Percentiles rank a stretch among this genome's conserved stretches.
These are phyloP conservation scores for Hyles euphorbiae DNA, from an alignment of 1,140 invertebrate species.

Conservation along the genomic window DNA sequence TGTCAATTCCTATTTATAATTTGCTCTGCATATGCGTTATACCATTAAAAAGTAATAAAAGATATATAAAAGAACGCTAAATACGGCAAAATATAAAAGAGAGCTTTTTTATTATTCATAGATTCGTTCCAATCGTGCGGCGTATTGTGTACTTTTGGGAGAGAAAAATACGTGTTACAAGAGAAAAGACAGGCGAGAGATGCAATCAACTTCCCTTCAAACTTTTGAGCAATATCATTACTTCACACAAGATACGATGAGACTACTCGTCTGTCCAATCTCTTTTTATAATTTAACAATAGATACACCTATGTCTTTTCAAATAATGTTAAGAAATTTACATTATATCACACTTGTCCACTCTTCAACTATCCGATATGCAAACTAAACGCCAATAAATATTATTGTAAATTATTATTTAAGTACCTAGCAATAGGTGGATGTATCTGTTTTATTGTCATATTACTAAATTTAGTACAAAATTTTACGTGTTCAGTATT, in stretches of 20 bases:
- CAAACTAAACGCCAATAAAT: slow-evolving; percentile 38
- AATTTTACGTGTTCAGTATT: too few relatives aligned
- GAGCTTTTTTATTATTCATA: neutral
- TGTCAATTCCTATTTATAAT: too few relatives aligned
- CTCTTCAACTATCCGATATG: slow-evolving; percentile 28
- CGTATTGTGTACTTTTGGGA: slow-evolving; percentile 56
- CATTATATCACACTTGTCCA: slow-evolving; percentile 62
- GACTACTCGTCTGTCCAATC: slow-evolving; percentile 3
- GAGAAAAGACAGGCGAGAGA: slow-evolving; percentile 3
- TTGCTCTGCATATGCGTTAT: too few relatives aligned
- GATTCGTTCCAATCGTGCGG: neutral
- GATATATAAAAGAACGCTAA: too few relatives aligned
- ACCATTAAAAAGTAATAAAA: too few relatives aligned
- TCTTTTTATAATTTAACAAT: slow-evolving; percentile 10
- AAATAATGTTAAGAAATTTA: slow-evolving; percentile 55
- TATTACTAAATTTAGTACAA: neutral
- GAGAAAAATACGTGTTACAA: slow-evolving; percentile 12
- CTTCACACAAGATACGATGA: neutral
- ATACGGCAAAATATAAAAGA: neutral
- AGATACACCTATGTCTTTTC: slow-evolving; percentile 25
- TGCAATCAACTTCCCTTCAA: too few relatives aligned
- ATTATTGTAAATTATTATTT: slow-evolving; percentile 19
- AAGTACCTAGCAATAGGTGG: slow-evolving; percentile 33
- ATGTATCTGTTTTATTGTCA: slow-evolving; percentile 10
- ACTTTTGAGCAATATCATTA: too few relatives aligned